Evolutionary conservation across 2,888 invertebrate species (phyloP).

Genomic region (Xanthorhoe designata): DNA sequence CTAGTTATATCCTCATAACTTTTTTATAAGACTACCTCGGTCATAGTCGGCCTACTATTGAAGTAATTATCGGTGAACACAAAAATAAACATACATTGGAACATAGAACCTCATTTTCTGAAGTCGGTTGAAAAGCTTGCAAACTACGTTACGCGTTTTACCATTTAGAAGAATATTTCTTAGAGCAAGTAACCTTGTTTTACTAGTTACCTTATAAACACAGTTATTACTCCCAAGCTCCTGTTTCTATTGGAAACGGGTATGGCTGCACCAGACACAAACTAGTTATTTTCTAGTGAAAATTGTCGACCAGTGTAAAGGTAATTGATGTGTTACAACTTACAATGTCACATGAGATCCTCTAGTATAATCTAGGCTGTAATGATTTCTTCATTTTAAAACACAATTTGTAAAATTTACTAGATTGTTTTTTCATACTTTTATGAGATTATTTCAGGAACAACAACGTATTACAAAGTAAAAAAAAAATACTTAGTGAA

Average conservation of each 20-base stretch:
- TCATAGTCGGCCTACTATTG: no score
- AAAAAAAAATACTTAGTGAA: no score
- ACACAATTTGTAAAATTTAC: no score
- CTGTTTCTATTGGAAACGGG: conserved; percentile 47
- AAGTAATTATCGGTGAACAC: no score
- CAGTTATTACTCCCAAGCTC: conserved; percentile 46
- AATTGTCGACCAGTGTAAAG: conserved; percentile 22
- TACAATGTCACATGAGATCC: not conserved
- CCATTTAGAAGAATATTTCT: conserved; percentile 3
- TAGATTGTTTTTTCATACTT: no score
- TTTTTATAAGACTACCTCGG: no score
- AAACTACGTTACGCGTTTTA: not conserved
- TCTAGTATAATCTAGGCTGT: not conserved
- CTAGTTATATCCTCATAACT: no score
- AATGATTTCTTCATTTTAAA: no score
- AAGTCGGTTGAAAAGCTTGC: not conserved
- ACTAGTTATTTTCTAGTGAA: conserved; percentile 26
- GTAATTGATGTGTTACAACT: conserved; percentile 15
- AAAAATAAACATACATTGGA: no score
- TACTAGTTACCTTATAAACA: conserved; percentile 45
- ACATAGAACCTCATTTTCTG: no score
- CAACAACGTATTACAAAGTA: no score
- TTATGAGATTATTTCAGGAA: no score
- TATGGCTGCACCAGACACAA: conserved; percentile 34
- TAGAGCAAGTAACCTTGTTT: conserved; percentile 18